A percentile compares a stretch with the other conserved stretches of the same genome.
Evolutionary conservation across 1,140 invertebrate species (phyloP).

Genomic region (Ceratosolen fusciceps): DNA sequence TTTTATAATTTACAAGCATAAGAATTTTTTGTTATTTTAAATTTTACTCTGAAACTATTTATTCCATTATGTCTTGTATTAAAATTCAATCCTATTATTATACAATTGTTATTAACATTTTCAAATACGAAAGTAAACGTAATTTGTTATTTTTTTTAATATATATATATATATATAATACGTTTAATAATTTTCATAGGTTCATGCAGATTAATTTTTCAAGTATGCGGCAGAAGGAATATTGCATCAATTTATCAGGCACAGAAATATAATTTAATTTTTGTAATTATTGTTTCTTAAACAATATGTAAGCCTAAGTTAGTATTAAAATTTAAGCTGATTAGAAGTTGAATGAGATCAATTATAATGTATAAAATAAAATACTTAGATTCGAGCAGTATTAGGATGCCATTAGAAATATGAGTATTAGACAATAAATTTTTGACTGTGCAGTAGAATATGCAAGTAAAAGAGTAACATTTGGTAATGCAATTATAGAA

Average conservation of each 20-base stretch:
- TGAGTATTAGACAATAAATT: slow-evolving; percentile 90
- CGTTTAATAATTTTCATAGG: slow-evolving; percentile 23
- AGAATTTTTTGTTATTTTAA: too few relatives aligned
- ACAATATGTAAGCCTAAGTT: too few relatives aligned
- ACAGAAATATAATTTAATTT: too few relatives aligned
- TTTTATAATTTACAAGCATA: too few relatives aligned
- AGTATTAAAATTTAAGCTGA: too few relatives aligned
- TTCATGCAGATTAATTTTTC: slow-evolving; percentile 17
- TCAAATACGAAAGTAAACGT: too few relatives aligned
- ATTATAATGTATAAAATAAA: neutral
- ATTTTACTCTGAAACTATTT: too few relatives aligned
- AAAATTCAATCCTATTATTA: too few relatives aligned
- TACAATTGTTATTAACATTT: too few relatives aligned
- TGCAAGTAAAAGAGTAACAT: slow-evolving; percentile 88
- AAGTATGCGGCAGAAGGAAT: slow-evolving; percentile 57
- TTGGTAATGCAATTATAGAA: slow-evolving; percentile 89
- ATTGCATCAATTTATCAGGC: slow-evolving; percentile 80
- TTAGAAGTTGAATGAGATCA: too few relatives aligned
- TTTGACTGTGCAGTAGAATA: slow-evolving; percentile 94
- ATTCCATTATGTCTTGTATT: too few relatives aligned
- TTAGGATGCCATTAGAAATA: slow-evolving; percentile 91
- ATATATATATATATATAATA: neutral
- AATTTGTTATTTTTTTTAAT: neutral
- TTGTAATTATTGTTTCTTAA: too few relatives aligned
- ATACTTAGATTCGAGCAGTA: slow-evolving; percentile 82